Conservation (phyloP, 2,797 vertebrate genomes). For the Argyrosomus regius region DNA sequence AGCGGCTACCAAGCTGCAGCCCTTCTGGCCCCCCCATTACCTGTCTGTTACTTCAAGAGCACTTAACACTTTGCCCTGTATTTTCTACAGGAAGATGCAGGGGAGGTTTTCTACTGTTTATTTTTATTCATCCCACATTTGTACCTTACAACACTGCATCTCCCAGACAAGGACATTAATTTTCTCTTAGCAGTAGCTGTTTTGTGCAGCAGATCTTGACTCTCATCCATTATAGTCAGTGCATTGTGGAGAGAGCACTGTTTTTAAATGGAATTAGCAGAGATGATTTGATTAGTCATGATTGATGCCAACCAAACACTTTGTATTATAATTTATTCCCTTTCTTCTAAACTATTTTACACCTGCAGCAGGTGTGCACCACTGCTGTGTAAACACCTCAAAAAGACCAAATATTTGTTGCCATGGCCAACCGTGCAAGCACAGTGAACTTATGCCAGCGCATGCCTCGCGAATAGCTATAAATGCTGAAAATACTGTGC, state of each 20-base stretch:
- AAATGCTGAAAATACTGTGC: conserved; percentile 42
- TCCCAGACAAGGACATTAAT: conserved; percentile 65
- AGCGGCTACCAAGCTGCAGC: too few species aligned
- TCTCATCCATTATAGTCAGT: conserved; percentile 71
- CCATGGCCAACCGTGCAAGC: neutral
- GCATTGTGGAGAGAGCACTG: conserved; percentile 47
- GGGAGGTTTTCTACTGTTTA: conserved; percentile 28
- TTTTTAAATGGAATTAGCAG: conserved; percentile 69
- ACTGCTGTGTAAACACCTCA: conserved; percentile 19
- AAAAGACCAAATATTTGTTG: conserved; percentile 24
- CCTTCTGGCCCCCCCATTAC: too few species aligned
- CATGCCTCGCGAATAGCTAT: conserved; percentile 25
- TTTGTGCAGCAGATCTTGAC: conserved; percentile 48
- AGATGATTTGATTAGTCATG: conserved; percentile 75
- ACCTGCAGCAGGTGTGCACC: conserved; percentile 33
- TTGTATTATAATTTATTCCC: conserved; percentile 55
- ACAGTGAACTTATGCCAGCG: conserved; percentile 31
- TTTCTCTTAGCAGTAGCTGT: conserved; percentile 50
- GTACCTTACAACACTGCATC: conserved; percentile 20
- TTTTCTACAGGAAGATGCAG: conserved; percentile 18
- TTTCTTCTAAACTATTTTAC: conserved; percentile 53
- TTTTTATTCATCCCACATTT: conserved; percentile 60
- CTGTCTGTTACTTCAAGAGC: neutral
- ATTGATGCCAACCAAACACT: conserved; percentile 67
- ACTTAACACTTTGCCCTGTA: conserved; percentile 20